Evolutionary conservation across 2,113 vertebrate genomes (phyloP).

Genomic region (Oryzias curvinotus): DNA sequence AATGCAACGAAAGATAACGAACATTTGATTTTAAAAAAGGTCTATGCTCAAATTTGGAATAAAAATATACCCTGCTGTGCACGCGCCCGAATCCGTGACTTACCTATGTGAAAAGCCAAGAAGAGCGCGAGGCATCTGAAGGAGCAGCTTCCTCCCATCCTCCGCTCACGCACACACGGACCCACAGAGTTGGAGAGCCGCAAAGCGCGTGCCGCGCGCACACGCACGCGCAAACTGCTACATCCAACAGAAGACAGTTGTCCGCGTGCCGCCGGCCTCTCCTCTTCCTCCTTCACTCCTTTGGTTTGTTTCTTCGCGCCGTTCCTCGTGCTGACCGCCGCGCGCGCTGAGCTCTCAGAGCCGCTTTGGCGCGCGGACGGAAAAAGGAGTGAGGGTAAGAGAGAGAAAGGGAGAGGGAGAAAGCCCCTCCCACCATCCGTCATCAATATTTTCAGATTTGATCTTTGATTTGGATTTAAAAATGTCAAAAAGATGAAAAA

Average conservation of each 20-base stretch:
- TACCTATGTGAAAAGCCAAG: constrained; percentile 93
- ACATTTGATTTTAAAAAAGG: no score
- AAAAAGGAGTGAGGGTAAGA: constrained; percentile 8
- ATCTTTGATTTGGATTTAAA: no score
- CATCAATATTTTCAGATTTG: not conserved
- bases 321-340: not conserved
- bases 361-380: constrained; percentile 36
- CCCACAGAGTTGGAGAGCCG: constrained; percentile 78
- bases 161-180: constrained; percentile 84
- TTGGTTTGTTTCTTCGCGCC: not conserved
- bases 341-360: constrained; percentile 23
- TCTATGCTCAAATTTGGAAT: no score
- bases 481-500: no score
- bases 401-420: constrained; percentile 17
- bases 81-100: constrained; percentile 34
- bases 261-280: not conserved
- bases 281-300: not conserved
- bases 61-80: no score
- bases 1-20: no score
- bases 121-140: constrained; percentile 91
- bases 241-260: constrained; percentile 23
- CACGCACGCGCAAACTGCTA: constrained; percentile 27
- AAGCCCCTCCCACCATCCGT: constrained; percentile 17
- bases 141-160: constrained; percentile 97
- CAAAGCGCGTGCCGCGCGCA: constrained; percentile 44